Base-by-base conservation (phyloP, 64 coral and sea anemone species). In the Astreopora myriophthalma region DNA sequence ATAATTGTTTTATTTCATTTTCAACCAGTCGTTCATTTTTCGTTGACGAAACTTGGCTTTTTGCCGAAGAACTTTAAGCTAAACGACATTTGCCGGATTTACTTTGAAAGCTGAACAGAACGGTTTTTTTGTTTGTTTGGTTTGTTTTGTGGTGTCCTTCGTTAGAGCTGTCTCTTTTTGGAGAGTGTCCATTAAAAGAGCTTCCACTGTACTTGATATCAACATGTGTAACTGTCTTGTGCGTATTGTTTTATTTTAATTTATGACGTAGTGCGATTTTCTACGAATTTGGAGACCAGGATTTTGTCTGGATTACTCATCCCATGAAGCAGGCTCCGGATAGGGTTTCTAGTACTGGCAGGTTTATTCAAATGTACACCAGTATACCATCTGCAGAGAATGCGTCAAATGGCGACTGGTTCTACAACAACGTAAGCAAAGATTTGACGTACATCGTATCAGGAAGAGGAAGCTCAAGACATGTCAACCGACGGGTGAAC, bases 361-460 rank as follows among this genome's bases (percentile, higher is more conserved):
- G 63, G n/a, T 69, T 65, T 51, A 32, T 87, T 17, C 88, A 92
- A 70, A 79, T 92, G 75, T 87, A 83, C 36, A 88, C 40, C 39
- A 8, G 73, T 51, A 64, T 92, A 76, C 94, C 94, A 16, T 65
- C 36, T 30, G 48, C 48, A 32, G 81, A 65, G 30, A 84, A 92
- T 95, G 83, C 66, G 12, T 92, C 84, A 60, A 86, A 62, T 73
- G 89, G 94, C 6, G 89, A 95, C 42, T 95, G 94, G 94, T 91
- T 17, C 69, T 95, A 87, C 69, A 87, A 78, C 35, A 92, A 95
- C 25, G 10, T 19, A 74, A 74, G 83, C 46, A 95, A 92, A 20
- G 34, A 48, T 22, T 38, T 95, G 27, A 95, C 94, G 20, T 95
- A 92, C 66, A 86, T 95, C 29, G 94, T 95, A 39, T 92, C 83